These are phyloP conservation scores for Petrocephalus sullivani DNA, from an alignment of 2,797 vertebrate species.

Conservation along the genomic window DNA sequence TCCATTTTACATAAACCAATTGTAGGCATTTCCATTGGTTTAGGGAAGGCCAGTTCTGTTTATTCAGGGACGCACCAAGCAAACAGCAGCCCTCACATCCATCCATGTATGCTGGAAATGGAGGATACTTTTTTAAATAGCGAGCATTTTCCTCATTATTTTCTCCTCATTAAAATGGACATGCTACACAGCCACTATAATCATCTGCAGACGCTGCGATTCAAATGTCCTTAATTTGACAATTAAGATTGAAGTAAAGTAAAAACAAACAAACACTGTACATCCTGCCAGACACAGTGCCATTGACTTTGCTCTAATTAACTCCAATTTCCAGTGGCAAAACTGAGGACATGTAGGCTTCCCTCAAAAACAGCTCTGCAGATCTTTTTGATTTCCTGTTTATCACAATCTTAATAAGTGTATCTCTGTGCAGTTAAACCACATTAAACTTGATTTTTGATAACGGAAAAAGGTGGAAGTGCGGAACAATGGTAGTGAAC, in stretches of 20 bases:
- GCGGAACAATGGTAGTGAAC: not conserved
- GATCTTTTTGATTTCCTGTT: not conserved
- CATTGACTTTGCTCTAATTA: not conserved
- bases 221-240: not conserved
- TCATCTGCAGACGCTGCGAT: not conserved
- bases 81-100: not conserved
- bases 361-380: not conserved
- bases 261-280: not conserved
- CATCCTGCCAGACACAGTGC: not conserved
- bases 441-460: not conserved
- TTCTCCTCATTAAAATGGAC: not conserved
- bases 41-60: conserved; percentile 40
- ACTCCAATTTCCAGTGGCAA: not conserved
- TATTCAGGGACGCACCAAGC: not conserved
- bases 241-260: not conserved
- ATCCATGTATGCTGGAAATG: not conserved
- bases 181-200: not conserved
- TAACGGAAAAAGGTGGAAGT: not conserved
- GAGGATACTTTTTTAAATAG: not conserved
- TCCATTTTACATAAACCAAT: conserved; percentile 48
- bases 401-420: not conserved
- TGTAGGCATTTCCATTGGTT: conserved; percentile 43
- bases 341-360: not conserved
- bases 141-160: not conserved
- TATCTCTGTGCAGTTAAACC: not conserved